phyloP scores from a whole-genome alignment of 2,888 invertebrate genomes.

The Cantharis rufa region DNA sequence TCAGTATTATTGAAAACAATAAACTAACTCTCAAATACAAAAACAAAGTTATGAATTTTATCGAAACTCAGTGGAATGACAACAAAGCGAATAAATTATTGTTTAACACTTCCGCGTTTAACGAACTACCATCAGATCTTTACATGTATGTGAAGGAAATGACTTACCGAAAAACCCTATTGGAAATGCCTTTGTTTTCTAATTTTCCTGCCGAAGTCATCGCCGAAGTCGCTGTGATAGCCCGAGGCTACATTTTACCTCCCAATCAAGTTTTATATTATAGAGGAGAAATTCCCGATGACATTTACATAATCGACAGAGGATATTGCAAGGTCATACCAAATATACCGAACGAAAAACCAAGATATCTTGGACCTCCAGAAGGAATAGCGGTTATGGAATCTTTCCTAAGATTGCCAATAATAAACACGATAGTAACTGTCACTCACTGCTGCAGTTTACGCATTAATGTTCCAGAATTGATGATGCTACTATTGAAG shows the following conservation, averaged over 20 bases:
- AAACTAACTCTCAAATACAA: not conserved
- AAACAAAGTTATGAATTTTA: conserved; percentile 13
- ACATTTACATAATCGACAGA: conserved; percentile 9
- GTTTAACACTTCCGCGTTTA: not conserved
- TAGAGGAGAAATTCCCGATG: conserved; percentile 18
- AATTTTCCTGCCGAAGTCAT: conserved; percentile 17
- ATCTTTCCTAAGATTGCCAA: not conserved
- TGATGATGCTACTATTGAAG: not conserved
- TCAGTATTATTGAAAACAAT: not conserved
- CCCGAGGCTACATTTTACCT: conserved; percentile 8
- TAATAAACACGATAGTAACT: conserved; percentile 14
- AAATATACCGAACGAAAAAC: not conserved
- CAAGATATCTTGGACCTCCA: not conserved
- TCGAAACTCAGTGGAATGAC: conserved; percentile 24
- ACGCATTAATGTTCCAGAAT: not conserved
- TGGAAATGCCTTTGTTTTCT: conserved; percentile 16
- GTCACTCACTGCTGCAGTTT: conserved; percentile 23
- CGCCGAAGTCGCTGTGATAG: conserved; percentile 9
- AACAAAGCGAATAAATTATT: conserved; percentile 20
- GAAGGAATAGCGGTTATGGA: conserved; percentile 3
- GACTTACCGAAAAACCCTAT: not conserved
- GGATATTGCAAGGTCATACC: conserved; percentile 5
- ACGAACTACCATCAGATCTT: conserved; percentile 13
- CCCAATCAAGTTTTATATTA: conserved; percentile 27
- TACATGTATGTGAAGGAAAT: conserved; percentile 15